Conservation (phyloP, 2,113 vertebrate species). For the Mixornis gularis region DNA sequence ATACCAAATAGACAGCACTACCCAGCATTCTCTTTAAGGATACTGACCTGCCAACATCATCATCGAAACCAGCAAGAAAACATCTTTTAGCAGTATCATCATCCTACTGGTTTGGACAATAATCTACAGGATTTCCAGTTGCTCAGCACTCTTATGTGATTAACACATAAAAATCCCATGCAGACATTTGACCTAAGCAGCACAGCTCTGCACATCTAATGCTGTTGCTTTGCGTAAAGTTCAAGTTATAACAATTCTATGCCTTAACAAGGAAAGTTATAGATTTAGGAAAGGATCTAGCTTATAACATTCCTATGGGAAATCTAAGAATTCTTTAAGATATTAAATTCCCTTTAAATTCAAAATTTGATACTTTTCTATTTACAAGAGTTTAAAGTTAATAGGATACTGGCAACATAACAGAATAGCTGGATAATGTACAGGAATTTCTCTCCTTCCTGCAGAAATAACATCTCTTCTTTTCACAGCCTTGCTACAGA, state of each 20-base stretch:
- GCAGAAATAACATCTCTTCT: not conserved
- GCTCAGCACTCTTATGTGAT: not conserved
- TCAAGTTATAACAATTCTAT: not conserved
- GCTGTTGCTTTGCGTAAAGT: accelerated
- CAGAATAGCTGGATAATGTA: not conserved
- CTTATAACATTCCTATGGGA: not conserved
- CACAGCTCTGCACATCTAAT: not conserved
- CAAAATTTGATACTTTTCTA: not conserved
- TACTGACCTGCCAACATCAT: not conserved
- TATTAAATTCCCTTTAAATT: not conserved
- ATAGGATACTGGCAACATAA: not conserved
- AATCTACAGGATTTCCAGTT: not conserved
- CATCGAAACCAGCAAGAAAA: not conserved
- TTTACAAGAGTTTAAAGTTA: not conserved
- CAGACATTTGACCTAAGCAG: not conserved
- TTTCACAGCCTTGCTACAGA: not conserved
- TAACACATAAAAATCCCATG: not conserved
- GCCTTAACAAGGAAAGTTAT: not conserved
- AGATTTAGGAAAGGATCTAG: not conserved
- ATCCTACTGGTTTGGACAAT: not conserved
- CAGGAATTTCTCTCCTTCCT: not conserved
- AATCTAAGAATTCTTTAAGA: not conserved
- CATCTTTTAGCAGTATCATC: not conserved
- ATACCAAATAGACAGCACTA: not conserved
- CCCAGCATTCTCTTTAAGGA: not conserved